phyloP scores from a whole-genome alignment of 2,113 vertebrate genomes.

The Sitta europaea region DNA sequence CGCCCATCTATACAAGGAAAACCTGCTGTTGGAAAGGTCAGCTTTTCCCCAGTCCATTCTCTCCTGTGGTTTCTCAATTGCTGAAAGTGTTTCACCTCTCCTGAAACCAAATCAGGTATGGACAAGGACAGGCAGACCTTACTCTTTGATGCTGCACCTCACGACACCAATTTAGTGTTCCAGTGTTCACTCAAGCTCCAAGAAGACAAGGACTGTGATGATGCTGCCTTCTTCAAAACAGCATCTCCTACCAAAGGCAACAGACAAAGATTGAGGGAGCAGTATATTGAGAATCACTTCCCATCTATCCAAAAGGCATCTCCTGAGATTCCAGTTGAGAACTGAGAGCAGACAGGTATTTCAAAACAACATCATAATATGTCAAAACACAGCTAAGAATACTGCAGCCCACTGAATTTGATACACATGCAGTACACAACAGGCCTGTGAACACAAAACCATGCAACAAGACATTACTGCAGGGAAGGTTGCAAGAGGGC shows the following conservation, averaged over 20 bases:
- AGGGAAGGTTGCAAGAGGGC: neutral
- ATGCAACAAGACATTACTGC: neutral
- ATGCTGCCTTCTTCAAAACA: neutral
- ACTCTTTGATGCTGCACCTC: neutral
- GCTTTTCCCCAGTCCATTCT: neutral
- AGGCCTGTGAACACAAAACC: neutral
- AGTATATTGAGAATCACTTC: accelerated
- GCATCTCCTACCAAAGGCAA: neutral
- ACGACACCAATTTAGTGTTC: neutral
- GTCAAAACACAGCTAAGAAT: neutral
- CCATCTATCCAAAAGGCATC: neutral
- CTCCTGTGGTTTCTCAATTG: neutral
- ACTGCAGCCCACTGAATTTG: neutral
- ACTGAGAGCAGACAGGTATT: neutral
- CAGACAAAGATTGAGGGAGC: neutral
- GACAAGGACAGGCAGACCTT: neutral
- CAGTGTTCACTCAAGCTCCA: neutral
- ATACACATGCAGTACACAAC: neutral
- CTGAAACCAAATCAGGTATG: neutral
- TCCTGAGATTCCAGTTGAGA: neutral
- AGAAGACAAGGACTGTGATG: neutral
- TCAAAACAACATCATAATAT: neutral
- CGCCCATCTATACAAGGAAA: neutral
- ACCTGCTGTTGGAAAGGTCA: neutral
- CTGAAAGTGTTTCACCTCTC: neutral